Evolutionary conservation across 2,797 vertebrate genomes (phyloP).

Genomic region (Echeneis naucrates): DNA sequence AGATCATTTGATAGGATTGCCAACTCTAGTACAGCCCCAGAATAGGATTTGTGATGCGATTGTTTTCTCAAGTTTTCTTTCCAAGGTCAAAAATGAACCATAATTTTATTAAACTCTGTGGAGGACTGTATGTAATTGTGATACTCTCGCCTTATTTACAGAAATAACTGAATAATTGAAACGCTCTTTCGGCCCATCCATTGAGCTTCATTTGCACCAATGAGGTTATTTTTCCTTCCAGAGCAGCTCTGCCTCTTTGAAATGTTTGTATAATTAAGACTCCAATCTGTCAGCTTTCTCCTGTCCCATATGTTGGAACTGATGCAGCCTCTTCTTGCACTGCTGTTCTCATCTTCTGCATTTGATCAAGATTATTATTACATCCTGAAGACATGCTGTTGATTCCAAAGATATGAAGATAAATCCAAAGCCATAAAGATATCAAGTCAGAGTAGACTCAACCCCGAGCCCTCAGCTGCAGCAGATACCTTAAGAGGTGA

Average conservation of each 20-base stretch:
- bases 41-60: background rate
- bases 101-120: background rate
- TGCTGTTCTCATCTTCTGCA: constrained; percentile 12
- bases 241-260: constrained; percentile 33
- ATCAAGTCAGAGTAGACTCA: constrained; percentile 35
- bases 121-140: background rate
- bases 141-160: background rate
- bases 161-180: constrained; percentile 25
- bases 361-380: constrained; percentile 48
- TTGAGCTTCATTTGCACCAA: constrained; percentile 47
- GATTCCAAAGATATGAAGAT: constrained; percentile 18
- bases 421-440: constrained; percentile 14
- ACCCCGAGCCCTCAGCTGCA: background rate
- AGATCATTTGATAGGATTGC: background rate
- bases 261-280: constrained; percentile 62
- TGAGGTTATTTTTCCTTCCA: constrained; percentile 41
- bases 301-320: constrained; percentile 43
- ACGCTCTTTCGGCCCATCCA: constrained; percentile 6
- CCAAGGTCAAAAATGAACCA: constrained; percentile 1
- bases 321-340: constrained; percentile 29
- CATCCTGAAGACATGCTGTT: constrained; percentile 10
- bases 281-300: constrained; percentile 59
- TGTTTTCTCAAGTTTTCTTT: constrained; percentile 1
- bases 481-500: constrained; percentile 1
- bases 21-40: background rate